Evolutionary conservation across 2,113 vertebrate genomes (phyloP), one percentile per base, ranked within the genome.

Genomic region (Montifringilla adamsi): DNA sequence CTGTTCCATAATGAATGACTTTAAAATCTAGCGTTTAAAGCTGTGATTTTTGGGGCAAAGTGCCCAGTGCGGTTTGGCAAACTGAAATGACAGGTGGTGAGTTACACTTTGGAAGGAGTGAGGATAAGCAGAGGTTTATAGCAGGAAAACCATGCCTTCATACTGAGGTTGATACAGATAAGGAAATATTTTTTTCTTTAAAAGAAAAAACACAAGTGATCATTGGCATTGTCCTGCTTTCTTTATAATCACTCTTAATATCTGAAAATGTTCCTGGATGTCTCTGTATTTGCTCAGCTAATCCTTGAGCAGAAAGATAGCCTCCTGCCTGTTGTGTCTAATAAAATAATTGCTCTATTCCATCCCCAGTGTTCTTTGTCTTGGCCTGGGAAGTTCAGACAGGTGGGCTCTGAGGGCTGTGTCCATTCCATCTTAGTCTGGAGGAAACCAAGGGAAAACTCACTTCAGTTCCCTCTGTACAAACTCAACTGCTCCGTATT

Each of bases 301-400:
- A 79, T 75, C 77, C 84, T 87, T 76, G 70, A 91, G 59, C 59
- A 90, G 82, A 62, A 85, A 33, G n/a, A n/a, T 17, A 72, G 39
- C n/a, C 37, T 80, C 22, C 79, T 93, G 26, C 28, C 47, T 89
- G 59, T 47, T 90, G 35, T 88, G 64, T 89, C 90, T 90, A 55
- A 15, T 50, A 33, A 88, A 55, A 26, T 55, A 62, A 84, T 49
- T n/a, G 43, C 35, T 94, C 11, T 0, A 2, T 55, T 93, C 11
- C 46, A 18, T 50, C 1, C 1, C 30, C 30, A 18, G 35, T 6
- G 13, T 27, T 68, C 60, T 49, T 75, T 89, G 46, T 53, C 63
- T 80, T 90, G 85, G 33, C 85, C 50, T 81, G 49, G 72, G 20
- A 67, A 80, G 63, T 69, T 80, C 50, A 86, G 86, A 58, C 35